Conservation (phyloP, 2,797 vertebrate genomes). For the Agapornis canus region DNA sequence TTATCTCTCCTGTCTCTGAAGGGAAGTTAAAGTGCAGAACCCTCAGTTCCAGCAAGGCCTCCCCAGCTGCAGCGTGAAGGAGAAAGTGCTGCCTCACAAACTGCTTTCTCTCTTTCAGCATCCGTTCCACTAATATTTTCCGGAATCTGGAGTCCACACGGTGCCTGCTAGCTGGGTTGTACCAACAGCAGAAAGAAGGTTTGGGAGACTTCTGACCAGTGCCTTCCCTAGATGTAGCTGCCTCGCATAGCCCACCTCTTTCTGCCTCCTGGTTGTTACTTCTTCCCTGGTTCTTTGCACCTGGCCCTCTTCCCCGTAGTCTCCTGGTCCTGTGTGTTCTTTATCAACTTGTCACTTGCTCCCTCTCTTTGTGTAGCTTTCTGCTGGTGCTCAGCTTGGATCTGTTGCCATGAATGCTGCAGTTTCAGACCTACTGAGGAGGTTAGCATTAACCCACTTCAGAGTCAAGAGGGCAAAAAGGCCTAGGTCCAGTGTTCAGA, state of each 20-base stretch:
- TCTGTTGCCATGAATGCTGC: background rate
- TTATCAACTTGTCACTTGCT: background rate
- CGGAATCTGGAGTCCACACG: conserved; percentile 94
- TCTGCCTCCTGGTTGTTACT: background rate
- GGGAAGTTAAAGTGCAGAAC: background rate
- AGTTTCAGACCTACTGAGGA: background rate
- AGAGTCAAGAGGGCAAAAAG: background rate
- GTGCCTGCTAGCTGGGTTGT: conserved; percentile 92
- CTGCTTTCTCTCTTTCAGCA: conserved; percentile 75
- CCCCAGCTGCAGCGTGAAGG: background rate
- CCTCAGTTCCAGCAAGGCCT: background rate
- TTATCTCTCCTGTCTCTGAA: background rate
- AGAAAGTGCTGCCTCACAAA: background rate
- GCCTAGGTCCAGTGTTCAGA: background rate
- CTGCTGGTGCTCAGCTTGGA: background rate
- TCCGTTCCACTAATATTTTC: conserved; percentile 92
- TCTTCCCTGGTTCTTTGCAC: background rate
- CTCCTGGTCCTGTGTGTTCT: background rate
- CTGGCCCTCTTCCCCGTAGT: background rate
- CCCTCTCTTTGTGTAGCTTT: background rate
- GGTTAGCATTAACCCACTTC: background rate
- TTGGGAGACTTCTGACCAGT: conserved; percentile 10
- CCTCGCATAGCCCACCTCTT: background rate
- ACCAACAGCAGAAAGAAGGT: conserved; percentile 90
- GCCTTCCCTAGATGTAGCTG: background rate